A percentile compares a stretch with the other conserved stretches of the same genome.
Conservation (phyloP, 1,140 invertebrate species). For the Brachionus manjavacas region DNA sequence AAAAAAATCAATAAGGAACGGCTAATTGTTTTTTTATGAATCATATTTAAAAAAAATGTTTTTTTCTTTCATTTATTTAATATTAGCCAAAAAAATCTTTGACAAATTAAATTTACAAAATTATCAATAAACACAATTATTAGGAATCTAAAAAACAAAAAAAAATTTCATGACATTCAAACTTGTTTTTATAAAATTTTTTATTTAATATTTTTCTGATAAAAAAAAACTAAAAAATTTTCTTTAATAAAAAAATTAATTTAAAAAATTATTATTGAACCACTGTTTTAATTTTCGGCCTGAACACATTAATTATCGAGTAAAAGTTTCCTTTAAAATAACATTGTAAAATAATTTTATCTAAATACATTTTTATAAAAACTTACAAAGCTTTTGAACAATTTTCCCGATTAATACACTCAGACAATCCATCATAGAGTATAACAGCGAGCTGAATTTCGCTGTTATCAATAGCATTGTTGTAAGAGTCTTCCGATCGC, state of each 20-base stretch:
- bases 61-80: background rate
- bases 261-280: background rate
- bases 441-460: constrained; percentile 31
- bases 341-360: background rate
- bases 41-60: background rate
- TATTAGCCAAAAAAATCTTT: background rate
- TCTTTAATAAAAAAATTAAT: background rate
- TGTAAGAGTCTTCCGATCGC: constrained; percentile 6
- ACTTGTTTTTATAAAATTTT: background rate
- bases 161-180: background rate
- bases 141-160: background rate
- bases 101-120: background rate
- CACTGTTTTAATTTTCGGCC: background rate
- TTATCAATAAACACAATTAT: background rate
- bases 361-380: background rate
- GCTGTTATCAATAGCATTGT: background rate
- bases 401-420: constrained; percentile 23
- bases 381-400: constrained; percentile 40
- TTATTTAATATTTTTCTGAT: background rate
- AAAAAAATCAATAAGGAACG: no score
- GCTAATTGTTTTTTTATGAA: no score
- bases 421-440: constrained; percentile 20
- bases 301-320: constrained; percentile 21
- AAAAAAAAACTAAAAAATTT: background rate
- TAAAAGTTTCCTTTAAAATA: constrained; percentile 18